A percentile compares a stretch with the other conserved stretches of the same genome.
phyloP scores from a whole-genome alignment of 2,113 vertebrate species.

The Dipodomys stephensi region DNA sequence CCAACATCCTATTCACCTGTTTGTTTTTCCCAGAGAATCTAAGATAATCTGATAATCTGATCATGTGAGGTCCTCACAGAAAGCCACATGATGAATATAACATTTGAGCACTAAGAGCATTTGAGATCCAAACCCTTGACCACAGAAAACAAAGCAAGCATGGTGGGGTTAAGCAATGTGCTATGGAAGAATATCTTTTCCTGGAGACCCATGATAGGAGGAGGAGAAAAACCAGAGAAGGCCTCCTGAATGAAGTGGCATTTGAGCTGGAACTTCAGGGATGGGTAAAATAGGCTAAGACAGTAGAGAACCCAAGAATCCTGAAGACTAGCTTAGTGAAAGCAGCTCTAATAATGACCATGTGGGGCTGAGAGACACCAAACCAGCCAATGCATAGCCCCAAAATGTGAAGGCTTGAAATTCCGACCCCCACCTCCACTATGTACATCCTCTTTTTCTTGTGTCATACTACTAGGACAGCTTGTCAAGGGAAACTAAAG shows the following conservation, averaged over 20 bases:
- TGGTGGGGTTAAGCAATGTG: no score
- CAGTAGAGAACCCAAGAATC: neutral
- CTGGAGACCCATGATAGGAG: neutral
- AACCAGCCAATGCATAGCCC: neutral
- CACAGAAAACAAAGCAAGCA: neutral
- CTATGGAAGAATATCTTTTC: neutral
- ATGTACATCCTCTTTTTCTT: neutral
- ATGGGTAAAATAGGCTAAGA: neutral
- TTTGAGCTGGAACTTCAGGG: neutral
- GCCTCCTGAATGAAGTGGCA: conserved; percentile 3
- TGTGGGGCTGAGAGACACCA: neutral
- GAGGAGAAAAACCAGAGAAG: neutral
- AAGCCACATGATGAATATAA: neutral
- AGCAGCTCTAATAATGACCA: neutral
- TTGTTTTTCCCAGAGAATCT: neutral
- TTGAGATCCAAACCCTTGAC: neutral
- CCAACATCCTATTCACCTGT: neutral
- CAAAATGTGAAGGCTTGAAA: neutral
- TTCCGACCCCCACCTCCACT: neutral
- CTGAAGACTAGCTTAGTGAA: neutral
- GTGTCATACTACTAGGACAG: neutral
- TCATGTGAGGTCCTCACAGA: neutral
- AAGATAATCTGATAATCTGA: neutral
- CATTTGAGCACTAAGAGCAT: neutral
- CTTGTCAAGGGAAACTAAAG: neutral